phyloP scores from a whole-genome alignment of 2,797 vertebrate species.

The Hipposideros larvatus region DNA sequence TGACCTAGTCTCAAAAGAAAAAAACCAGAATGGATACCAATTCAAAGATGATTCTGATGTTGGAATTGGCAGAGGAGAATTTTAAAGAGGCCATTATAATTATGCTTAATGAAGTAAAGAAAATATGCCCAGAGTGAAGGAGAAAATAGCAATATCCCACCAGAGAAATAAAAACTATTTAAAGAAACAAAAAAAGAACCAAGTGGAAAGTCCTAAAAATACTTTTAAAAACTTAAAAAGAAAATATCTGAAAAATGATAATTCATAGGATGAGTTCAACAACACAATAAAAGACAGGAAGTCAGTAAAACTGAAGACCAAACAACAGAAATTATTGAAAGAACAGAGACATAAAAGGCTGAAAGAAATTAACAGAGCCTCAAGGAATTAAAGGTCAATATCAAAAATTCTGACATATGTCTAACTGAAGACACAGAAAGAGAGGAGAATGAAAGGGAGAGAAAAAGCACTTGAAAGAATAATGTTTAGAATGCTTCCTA shows the following conservation, averaged over 20 bases:
- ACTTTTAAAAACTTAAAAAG: background rate
- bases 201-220: background rate
- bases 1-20: conserved; percentile 4
- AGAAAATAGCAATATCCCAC: background rate
- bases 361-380: background rate
- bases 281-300: background rate
- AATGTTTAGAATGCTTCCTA: background rate
- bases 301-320: background rate
- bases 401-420: background rate
- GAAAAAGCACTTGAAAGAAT: background rate
- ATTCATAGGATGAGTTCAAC: background rate
- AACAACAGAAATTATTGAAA: background rate
- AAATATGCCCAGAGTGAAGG: background rate
- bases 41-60: background rate
- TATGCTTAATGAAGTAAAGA: background rate
- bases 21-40: background rate
- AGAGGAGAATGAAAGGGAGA: background rate
- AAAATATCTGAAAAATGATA: conserved; percentile 9
- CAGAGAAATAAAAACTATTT: conserved; percentile 13
- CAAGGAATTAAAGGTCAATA: background rate
- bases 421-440: background rate
- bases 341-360: background rate
- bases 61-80: background rate
- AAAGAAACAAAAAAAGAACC: background rate
- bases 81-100: background rate